These are phyloP conservation scores for Neodiprion fabricii DNA, from an alignment of 1,140 invertebrate genomes.

Conservation along the genomic window DNA sequence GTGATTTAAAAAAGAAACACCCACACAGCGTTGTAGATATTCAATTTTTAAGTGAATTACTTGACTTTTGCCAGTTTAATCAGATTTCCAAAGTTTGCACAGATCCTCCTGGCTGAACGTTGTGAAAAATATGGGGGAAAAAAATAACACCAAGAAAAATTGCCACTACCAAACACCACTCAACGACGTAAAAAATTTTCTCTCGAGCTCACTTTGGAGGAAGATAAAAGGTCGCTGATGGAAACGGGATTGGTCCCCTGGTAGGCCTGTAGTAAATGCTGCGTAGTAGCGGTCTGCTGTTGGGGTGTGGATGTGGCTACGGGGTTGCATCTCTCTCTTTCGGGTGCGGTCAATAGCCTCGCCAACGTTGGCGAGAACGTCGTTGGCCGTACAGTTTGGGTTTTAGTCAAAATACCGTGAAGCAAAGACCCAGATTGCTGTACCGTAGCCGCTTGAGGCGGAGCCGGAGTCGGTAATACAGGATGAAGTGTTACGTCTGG, in stretches of 20 bases:
- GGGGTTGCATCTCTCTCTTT: slow-evolving; percentile 56
- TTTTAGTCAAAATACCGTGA: slow-evolving; percentile 76
- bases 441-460: slow-evolving; percentile 52
- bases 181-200: too few relatives aligned
- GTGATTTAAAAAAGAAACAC: too few relatives aligned
- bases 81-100: too few relatives aligned
- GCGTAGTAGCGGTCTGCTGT: slow-evolving; percentile 45
- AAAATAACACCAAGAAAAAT: too few relatives aligned
- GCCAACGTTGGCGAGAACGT: slow-evolving; percentile 81
- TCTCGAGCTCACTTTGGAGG: slow-evolving; percentile 64
- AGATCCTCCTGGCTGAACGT: too few relatives aligned
- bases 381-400: slow-evolving; percentile 59
- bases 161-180: too few relatives aligned
- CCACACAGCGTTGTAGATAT: too few relatives aligned
- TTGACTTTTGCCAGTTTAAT: too few relatives aligned
- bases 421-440: slow-evolving; percentile 70
- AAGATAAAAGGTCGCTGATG: slow-evolving; percentile 67
- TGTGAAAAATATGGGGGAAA: too few relatives aligned
- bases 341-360: slow-evolving; percentile 75
- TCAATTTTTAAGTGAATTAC: too few relatives aligned
- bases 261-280: slow-evolving; percentile 53
- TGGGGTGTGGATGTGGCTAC: slow-evolving; percentile 32
- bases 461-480: slow-evolving; percentile 61
- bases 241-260: slow-evolving; percentile 60
- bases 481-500: slow-evolving; percentile 80